Percentiles rank a stretch among this genome's conserved stretches.
Conservation (phyloP, 2,888 invertebrate species). For the Balanococcus diminutus region DNA sequence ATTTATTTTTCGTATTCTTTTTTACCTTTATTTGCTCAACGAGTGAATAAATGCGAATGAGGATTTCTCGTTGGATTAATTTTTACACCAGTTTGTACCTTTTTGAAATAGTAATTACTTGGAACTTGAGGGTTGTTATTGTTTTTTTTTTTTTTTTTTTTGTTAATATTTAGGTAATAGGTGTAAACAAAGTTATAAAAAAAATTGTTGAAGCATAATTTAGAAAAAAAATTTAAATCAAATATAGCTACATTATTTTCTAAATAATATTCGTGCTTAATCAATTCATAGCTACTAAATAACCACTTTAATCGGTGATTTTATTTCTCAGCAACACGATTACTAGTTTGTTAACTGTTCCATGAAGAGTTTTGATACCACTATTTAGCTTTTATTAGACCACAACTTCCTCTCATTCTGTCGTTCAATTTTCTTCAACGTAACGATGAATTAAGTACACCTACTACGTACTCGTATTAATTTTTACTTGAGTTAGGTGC, state of each 20-base stretch:
- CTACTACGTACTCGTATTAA: too few relatives aligned
- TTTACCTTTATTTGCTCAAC: not conserved
- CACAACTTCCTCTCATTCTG: not conserved
- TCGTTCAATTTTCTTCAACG: not conserved
- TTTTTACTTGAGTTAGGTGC: too few relatives aligned
- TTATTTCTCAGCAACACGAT: not conserved
- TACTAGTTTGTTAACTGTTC: not conserved
- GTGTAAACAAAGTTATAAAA: too few relatives aligned
- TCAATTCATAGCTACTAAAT: not conserved
- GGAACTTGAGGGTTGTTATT: too few relatives aligned
- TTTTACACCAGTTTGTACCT: not conserved
- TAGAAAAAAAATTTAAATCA: too few relatives aligned
- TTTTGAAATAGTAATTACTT: not conserved
- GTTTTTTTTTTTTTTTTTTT: too few relatives aligned
- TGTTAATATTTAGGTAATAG: too few relatives aligned
- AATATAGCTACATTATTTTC: too few relatives aligned
- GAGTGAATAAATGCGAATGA: not conserved
- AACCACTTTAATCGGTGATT: too few relatives aligned
- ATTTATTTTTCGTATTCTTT: not conserved
- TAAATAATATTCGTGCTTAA: not conserved
- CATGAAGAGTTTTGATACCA: not conserved
- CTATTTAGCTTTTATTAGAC: not conserved
- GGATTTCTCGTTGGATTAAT: not conserved
- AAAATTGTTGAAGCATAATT: too few relatives aligned
- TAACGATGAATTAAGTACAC: too few relatives aligned